Base-by-base conservation (phyloP, 1,140 invertebrate genomes). In the Dendrolimus kikuchii region DNA sequence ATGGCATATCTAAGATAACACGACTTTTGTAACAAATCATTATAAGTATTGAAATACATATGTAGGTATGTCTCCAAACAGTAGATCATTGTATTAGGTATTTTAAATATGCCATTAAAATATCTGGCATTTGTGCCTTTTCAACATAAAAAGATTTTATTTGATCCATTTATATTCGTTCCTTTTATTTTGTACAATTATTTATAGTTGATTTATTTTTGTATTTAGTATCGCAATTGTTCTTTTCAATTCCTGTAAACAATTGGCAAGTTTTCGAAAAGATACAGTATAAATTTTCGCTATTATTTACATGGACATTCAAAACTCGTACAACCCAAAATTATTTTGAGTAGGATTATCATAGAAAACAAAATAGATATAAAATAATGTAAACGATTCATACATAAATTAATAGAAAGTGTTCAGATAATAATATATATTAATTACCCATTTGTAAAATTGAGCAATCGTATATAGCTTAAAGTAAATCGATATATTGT, bases 381-480 rank as follows among this genome's bases (percentile, higher is more conserved):
- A 45, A 45, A 9, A n/a, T 45, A 8, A 8, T 9, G 2, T 9
- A 9, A 6, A 6, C 1, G 1, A 42, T 10, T 5, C 8, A n/a
- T 45, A 8, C n/a, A 8, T 45, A 45, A 45, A 45, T 45, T n/a
- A 45, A 45, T 23, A 8, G 23, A 6, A 5, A 8, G 7, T 46
- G 6, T 23, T 46, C 9, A 46, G 44, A 46, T 4, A 9, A 4
- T 5, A 46, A 46, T 36, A 8, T 7, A 36, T 46, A 46, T 46
- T 50, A 23, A 40, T 23, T 66, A 75, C 62, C 60, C 69, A 64
- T 68, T 73, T 58, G 60, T 71, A 83, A 81, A 82, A 82, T 85
- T 85, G 81, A 85, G 81, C 81, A 85, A 85, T 71, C 64, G 64
- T 82, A 23, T 23, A 23, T 23, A 66, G 69, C 77, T 81, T 81